Evolutionary conservation across 1,140 invertebrate genomes (phyloP), one percentile per base, ranked within the genome.

Genomic region (Leptinotarsa texana): DNA sequence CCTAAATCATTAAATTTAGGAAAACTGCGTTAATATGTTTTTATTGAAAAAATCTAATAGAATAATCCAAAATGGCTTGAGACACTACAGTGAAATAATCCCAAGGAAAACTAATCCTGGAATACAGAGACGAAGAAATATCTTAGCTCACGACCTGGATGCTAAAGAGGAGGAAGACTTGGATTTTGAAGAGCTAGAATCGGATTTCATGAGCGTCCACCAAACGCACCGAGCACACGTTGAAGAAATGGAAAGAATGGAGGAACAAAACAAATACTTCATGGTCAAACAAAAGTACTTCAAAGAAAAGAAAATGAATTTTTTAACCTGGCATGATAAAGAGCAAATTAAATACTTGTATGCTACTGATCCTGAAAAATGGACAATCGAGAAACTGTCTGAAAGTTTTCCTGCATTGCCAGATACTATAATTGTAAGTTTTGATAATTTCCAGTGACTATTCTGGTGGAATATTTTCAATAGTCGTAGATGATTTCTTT

Each of bases 261-360:
- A 87, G 51, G 86, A 89, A 73, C 83, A 82, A 22, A 63, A 90
- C 4, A 89, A 89, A 70, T 86, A 88, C 62, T 84, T 87, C 57
- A 93, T 94, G 74, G 87, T 93, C 0, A 88, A 87, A 76, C 87
- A 88, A n/a, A 95, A 94, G 84, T 94, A 93, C 81, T 93, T 94
- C 81, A 91, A 91, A 65, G 86, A 90, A 76, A 88, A 89, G 73
- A 86, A 91, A 73, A 89, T 91, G 1, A 93, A 91, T 80, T 89
- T 96, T n/a, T 81, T 97, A 72, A 94, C 94, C 1, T 95, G 91
- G 88, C 89, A 90, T 76, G 95, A 96, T 82, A 96, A 94, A 82
- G 89, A 95, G 85, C 91, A 95, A 85, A 95, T 97, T 66, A 86
- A 89, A 66, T 88, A 90, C 77, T 86, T 97, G 3, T 88, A 93